A percentile compares a stretch with the other conserved stretches of the same genome.
These are phyloP conservation scores for Esox niger DNA, from an alignment of 2,113 vertebrate genomes.

Conservation along the genomic window DNA sequence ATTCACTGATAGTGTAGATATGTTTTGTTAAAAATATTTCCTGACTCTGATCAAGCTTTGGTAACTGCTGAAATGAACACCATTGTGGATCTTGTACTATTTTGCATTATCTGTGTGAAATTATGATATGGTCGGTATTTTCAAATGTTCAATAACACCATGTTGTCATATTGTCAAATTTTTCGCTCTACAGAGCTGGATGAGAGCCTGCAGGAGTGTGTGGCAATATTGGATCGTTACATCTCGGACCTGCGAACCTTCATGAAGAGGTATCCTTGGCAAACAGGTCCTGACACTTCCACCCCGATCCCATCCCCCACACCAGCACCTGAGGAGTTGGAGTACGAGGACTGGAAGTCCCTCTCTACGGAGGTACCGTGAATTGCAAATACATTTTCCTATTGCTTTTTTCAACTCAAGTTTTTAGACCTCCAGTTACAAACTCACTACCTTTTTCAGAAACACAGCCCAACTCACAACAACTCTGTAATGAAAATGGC, in stretches of 20 bases:
- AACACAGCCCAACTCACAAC: too few relatives aligned
- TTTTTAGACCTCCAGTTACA: too few relatives aligned
- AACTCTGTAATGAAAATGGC: background rate
- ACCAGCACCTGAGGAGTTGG: background rate
- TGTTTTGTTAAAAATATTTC: too few relatives aligned
- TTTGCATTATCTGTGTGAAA: too few relatives aligned
- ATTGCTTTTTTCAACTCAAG: too few relatives aligned
- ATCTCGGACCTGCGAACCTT: conserved; percentile 81
- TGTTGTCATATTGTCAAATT: background rate
- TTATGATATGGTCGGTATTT: too few relatives aligned
- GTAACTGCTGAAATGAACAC: too few relatives aligned
- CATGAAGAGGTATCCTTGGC: conserved; percentile 83
- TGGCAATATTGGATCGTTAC: conserved; percentile 80
- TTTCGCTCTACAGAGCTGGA: conserved; percentile 72
- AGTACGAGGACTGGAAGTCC: conserved; percentile 50
- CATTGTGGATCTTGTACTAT: too few relatives aligned
- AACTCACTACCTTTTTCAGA: too few relatives aligned
- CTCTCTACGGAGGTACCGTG: conserved; percentile 57
- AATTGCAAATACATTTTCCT: too few relatives aligned
- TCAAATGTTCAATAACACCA: background rate
- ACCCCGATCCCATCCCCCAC: background rate
- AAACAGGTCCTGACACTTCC: background rate
- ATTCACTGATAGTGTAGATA: too few relatives aligned
- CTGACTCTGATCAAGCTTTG: too few relatives aligned
- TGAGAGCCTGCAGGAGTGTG: conserved; percentile 68